These are phyloP conservation scores for Pluvianellus socialis DNA, from an alignment of 2,113 vertebrate species.

Conservation along the genomic window DNA sequence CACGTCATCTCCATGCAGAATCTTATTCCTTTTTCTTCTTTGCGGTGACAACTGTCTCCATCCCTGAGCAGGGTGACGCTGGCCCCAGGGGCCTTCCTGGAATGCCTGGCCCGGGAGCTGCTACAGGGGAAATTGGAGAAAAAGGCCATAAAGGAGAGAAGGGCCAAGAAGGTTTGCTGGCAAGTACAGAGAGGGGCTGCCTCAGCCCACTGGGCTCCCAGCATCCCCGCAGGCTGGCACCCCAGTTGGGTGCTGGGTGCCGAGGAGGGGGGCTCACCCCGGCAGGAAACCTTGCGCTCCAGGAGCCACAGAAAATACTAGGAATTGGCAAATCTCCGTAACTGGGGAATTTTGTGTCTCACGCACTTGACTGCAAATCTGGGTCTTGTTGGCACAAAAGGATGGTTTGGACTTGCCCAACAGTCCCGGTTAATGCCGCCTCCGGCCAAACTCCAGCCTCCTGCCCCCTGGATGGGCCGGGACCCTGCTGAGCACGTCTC, in stretches of 20 bases:
- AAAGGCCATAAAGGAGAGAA: conserved; percentile 81
- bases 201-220: neutral
- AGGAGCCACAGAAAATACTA: neutral
- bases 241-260: neutral
- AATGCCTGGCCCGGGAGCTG: conserved; percentile 76
- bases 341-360: neutral
- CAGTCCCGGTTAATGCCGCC: neutral
- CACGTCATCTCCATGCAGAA: fast-evolving
- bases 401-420: neutral
- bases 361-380: fast-evolving
- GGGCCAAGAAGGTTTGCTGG: conserved; percentile 79
- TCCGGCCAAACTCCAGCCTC: neutral
- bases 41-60: neutral
- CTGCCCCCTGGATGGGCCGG: neutral
- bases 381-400: neutral
- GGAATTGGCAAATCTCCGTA: neutral
- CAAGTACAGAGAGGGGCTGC: conserved; percentile 54
- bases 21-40: neutral
- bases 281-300: neutral
- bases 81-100: conserved; percentile 78
- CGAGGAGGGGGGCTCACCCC: fast-evolving
- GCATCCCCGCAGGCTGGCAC: no score
- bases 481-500: neutral
- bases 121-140: conserved; percentile 69
- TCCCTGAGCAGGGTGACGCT: conserved; percentile 72